A percentile compares a stretch with the other conserved stretches of the same genome.
Evolutionary conservation across 2,113 vertebrate species (phyloP).

Genomic region (Neodontobutis hainanensis): DNA sequence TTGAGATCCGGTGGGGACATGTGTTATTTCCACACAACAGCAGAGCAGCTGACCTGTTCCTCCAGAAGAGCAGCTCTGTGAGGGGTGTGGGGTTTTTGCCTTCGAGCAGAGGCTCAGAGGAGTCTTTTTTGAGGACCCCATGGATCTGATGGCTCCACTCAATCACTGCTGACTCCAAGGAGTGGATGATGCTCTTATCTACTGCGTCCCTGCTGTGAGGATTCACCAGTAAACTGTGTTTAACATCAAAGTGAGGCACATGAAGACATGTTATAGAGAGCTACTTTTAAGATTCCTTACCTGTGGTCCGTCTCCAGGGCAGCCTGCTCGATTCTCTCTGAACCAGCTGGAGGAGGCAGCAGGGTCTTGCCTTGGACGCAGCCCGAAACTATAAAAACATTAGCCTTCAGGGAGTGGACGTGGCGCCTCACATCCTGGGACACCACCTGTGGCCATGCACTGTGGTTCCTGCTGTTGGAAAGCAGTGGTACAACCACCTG

Average conservation of each 20-base stretch:
- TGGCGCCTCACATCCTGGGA: constrained; percentile 83
- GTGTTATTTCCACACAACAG: constrained; percentile 13
- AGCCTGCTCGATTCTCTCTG: constrained; percentile 72
- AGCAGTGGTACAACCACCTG: constrained; percentile 88
- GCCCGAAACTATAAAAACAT: constrained; percentile 81
- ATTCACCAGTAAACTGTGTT: constrained; percentile 1
- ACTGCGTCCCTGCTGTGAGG: constrained; percentile 72
- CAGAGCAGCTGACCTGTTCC: constrained; percentile 80
- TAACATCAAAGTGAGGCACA: background rate
- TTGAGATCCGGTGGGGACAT: constrained; percentile 3
- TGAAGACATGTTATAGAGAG: background rate
- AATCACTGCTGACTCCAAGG: constrained; percentile 87
- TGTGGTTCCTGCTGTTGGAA: constrained; percentile 82
- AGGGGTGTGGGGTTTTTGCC: constrained; percentile 80
- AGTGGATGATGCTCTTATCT: constrained; percentile 82
- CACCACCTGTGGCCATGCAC: constrained; percentile 84
- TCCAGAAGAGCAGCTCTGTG: constrained; percentile 92
- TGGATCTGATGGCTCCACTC: constrained; percentile 91
- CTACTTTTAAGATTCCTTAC: constrained; percentile 49
- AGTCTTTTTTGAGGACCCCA: constrained; percentile 83
- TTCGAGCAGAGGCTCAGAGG: constrained; percentile 81
- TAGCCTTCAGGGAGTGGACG: constrained; percentile 78
- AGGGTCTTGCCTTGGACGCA: constrained; percentile 88
- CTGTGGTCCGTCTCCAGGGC: constrained; percentile 70
- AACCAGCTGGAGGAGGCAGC: constrained; percentile 83